Evolutionary conservation across 2,113 vertebrate genomes (phyloP).

Genomic region (Ariopsis seemanni): DNA sequence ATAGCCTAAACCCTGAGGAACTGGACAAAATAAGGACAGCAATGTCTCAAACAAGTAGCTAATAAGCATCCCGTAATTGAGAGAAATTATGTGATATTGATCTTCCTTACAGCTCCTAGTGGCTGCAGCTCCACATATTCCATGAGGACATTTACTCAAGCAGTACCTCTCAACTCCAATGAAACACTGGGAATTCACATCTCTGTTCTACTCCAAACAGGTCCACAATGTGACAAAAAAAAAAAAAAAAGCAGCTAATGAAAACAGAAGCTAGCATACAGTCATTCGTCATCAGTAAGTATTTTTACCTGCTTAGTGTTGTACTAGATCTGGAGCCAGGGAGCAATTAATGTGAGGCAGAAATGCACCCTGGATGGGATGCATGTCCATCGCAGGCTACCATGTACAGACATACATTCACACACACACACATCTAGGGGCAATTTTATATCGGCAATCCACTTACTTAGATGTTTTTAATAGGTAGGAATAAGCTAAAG

Average conservation of each 20-base stretch:
- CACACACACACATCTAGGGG: not conserved
- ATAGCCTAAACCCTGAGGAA: slow-evolving; percentile 53
- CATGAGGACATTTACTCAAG: slow-evolving; percentile 68
- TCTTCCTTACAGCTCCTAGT: slow-evolving; percentile 61
- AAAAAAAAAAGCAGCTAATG: not conserved
- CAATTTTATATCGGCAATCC: not conserved
- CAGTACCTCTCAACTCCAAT: slow-evolving; percentile 14
- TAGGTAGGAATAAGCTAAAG: not conserved
- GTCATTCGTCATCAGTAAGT: not conserved
- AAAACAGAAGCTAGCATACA: no score
- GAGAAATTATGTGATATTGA: slow-evolving; percentile 71
- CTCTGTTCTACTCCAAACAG: not conserved
- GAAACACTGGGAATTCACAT: slow-evolving; percentile 31
- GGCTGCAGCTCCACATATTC: slow-evolving; percentile 54
- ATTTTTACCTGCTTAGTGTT: not conserved
- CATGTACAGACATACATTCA: not conserved
- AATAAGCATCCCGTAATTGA: slow-evolving; percentile 69
- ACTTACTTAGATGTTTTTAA: not conserved
- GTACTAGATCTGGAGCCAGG: not conserved
- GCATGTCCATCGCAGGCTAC: not conserved
- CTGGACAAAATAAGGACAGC: slow-evolving; percentile 61
- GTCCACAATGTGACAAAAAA: not conserved
- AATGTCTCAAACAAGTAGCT: slow-evolving; percentile 59
- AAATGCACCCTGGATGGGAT: not conserved
- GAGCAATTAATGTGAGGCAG: not conserved